Evolutionary conservation across 2,113 vertebrate species (phyloP).

Genomic region (Sylvicapra grimmia): DNA sequence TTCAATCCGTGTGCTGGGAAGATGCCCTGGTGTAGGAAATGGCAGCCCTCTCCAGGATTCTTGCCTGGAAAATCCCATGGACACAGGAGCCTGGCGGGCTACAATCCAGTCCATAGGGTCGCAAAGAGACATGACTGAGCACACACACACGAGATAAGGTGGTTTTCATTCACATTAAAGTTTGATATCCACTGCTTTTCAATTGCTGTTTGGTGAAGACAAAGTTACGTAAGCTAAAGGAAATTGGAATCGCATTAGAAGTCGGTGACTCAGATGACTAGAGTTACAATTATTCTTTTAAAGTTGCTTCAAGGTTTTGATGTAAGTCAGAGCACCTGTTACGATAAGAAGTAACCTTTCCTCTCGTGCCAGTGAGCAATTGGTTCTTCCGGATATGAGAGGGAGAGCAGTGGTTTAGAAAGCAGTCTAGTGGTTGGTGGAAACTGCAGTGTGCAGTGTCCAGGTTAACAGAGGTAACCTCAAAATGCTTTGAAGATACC

Average conservation of each 20-base stretch:
- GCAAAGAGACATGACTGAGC: neutral
- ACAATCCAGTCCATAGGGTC: neutral
- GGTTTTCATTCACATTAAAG: neutral
- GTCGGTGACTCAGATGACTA: neutral
- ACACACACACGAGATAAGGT: neutral
- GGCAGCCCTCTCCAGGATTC: neutral
- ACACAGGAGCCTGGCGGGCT: neutral
- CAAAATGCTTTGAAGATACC: neutral
- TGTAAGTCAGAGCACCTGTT: neutral
- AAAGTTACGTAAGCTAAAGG: neutral
- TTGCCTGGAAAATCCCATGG: neutral
- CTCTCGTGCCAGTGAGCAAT: accelerated
- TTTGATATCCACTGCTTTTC: neutral
- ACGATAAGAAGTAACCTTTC: neutral
- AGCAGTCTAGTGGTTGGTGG: neutral
- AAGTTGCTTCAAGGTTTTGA: neutral
- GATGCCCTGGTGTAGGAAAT: neutral
- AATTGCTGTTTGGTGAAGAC: neutral
- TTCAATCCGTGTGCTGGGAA: too few relatives aligned
- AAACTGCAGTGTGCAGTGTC: neutral
- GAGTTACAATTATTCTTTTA: neutral
- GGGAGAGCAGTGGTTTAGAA: neutral
- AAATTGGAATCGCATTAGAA: neutral
- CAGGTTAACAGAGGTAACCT: neutral
- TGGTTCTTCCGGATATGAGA: neutral